phyloP scores from a whole-genome alignment of 35 echinoderm and acorn worm genomes.

The Ptychodera flava region DNA sequence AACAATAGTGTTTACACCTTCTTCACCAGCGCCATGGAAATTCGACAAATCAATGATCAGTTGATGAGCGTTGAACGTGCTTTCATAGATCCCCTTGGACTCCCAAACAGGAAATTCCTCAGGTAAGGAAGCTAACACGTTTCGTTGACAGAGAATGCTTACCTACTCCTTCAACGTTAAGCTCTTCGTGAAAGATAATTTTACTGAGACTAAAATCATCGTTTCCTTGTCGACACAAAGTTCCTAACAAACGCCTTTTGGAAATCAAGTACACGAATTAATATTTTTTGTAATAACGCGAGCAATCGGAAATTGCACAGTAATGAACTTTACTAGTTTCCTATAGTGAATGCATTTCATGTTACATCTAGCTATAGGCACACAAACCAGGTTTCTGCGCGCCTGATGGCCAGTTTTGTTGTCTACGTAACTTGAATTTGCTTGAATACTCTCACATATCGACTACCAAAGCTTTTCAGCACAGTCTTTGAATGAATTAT shows the following conservation, averaged over 20 bases:
- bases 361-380: not conserved
- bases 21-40: not conserved
- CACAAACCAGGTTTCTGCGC: too few relatives aligned
- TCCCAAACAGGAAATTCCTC: slow-evolving; percentile 14
- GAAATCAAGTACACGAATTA: too few relatives aligned
- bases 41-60: slow-evolving; percentile 40
- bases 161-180: not conserved
- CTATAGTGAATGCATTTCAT: not conserved
- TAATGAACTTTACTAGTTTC: not conserved
- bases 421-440: too few relatives aligned
- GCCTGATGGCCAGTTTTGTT: too few relatives aligned
- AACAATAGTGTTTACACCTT: too few relatives aligned
- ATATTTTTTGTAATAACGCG: too few relatives aligned
- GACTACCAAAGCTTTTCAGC: too few relatives aligned
- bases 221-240: not conserved
- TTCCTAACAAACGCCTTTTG: too few relatives aligned
- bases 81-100: slow-evolving; percentile 37
- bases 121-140: not conserved
- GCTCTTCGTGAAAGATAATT: not conserved
- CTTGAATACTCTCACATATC: too few relatives aligned
- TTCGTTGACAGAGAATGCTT: not conserved
- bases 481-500: too few relatives aligned
- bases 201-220: not conserved
- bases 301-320: not conserved
- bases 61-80: slow-evolving; percentile 35